Evolutionary conservation across 2,797 vertebrate genomes (phyloP), one percentile per base, ranked within the genome.

Genomic region (Diplodus sargus): DNA sequence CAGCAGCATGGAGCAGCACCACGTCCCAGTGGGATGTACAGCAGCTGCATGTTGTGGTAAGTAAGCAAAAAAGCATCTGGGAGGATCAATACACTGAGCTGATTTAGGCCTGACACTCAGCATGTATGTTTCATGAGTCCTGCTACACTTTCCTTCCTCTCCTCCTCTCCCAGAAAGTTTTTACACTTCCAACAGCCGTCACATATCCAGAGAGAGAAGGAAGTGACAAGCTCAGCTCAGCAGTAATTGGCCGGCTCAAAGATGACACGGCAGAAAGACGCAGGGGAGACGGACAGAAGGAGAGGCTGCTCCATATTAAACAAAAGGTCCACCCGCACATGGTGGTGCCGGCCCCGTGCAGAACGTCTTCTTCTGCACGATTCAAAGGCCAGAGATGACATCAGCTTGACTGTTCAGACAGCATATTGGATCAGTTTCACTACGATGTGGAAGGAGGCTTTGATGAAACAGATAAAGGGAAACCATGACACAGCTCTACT

Each of bases 221-320:
- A 84, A 88, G 79, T 85, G 83, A 85, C 86, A 83, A 80, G 85
- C 83, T 86, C 78, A 39, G 85, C 88, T 84, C 79, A 71, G 45
- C 80, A 70, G 77, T 90, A 87, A 92, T 90, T 89, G 82, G 85
- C 84, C 72, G 20, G 66, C 60, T 87, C 15, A 13, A 62, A 76
- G 81, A 78, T 79, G 85, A 80, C 77, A 88, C 5, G 28, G 74
- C 77, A 67, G 79, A 86, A 25, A 83, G 79, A 70, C 81, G 51
- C 72, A 4, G 62, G 69, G 83, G 87, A 83, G 74, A 69, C 13
- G 8, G 47, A 54, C 51, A 49, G 63, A 58, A 78, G 57, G 57
- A 82, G 66, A 80, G 30, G 81, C 75, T 67, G 56, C 67, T 83
- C 67, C 54, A 74, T 83, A 79, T 86, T 82, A 82, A 87, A 85